These are phyloP conservation scores for Drosophila subsilvestris DNA, from an alignment of 2,888 invertebrate genomes.

Conservation along the genomic window DNA sequence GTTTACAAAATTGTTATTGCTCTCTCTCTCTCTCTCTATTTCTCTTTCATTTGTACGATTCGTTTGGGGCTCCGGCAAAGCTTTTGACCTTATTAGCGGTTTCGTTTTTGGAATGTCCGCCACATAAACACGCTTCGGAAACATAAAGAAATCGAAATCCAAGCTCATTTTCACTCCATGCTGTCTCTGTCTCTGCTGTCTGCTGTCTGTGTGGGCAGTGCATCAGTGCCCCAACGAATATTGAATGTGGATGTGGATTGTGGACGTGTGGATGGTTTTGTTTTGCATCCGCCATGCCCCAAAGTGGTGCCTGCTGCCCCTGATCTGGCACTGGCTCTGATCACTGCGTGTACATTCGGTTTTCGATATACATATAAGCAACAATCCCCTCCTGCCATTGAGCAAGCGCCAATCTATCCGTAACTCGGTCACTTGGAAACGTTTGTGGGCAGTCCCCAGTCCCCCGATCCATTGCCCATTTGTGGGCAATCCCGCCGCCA, in stretches of 20 bases:
- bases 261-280: constrained; percentile 41
- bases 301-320: constrained; percentile 7
- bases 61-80: constrained; percentile 22
- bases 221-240: constrained; percentile 46
- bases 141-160: constrained; percentile 75
- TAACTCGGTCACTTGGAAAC: constrained; percentile 66
- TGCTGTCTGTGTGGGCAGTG: constrained; percentile 68
- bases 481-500: constrained; percentile 38
- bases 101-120: constrained; percentile 60
- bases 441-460: constrained; percentile 58
- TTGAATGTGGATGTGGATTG: constrained; percentile 24
- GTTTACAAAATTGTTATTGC: constrained; percentile 30
- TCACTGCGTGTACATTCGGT: constrained; percentile 56
- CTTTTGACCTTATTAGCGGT: constrained; percentile 70
- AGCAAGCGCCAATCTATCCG: constrained; percentile 59
- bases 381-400: constrained; percentile 51
- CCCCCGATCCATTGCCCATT: constrained; percentile 53
- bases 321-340: constrained; percentile 24
- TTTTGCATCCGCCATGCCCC: constrained; percentile 41
- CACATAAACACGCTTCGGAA: constrained; percentile 66
- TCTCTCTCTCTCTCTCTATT: constrained; percentile 12
- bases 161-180: constrained; percentile 78
- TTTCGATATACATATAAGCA: constrained; percentile 38
- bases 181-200: constrained; percentile 25
- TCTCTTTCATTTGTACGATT: constrained; percentile 24